These are phyloP conservation scores for Poecilobothrus nobilitatus DNA, from an alignment of 2,888 invertebrate genomes.

Conservation along the genomic window DNA sequence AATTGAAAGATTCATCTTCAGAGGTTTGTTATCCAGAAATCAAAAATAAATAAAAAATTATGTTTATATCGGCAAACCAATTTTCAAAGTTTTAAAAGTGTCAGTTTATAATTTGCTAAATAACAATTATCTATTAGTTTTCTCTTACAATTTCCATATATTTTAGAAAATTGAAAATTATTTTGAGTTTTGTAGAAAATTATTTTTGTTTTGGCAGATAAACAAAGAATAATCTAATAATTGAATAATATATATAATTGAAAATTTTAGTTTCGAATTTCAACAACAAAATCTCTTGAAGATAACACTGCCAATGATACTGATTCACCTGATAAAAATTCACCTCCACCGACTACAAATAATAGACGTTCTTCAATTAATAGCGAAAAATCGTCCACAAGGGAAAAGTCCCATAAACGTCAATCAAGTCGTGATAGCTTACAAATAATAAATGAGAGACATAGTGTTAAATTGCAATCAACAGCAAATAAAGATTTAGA, in stretches of 20 bases:
- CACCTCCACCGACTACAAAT: constrained; percentile 13
- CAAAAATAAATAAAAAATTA: too few relatives aligned
- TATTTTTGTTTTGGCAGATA: too few relatives aligned
- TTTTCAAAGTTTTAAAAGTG: too few relatives aligned
- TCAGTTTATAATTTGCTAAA: too few relatives aligned
- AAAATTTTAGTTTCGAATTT: constrained; percentile 57
- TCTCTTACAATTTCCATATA: too few relatives aligned
- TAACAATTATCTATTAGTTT: too few relatives aligned
- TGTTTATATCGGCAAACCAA: too few relatives aligned
- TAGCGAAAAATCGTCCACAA: constrained; percentile 18
- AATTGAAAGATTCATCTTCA: constrained; percentile 30
- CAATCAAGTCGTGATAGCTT: constrained; percentile 47
- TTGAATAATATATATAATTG: constrained; percentile 9
- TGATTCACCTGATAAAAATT: constrained; percentile 38
- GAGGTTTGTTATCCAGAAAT: background rate
- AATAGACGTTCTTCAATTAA: background rate
- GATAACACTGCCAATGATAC: constrained; percentile 35
- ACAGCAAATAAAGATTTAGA: constrained; percentile 43
- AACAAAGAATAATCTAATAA: too few relatives aligned
- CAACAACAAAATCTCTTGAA: constrained; percentile 51
- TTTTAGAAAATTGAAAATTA: too few relatives aligned
- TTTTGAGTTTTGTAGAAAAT: too few relatives aligned
- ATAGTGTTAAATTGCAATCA: constrained; percentile 29
- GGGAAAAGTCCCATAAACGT: constrained; percentile 39
- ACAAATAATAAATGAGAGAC: constrained; percentile 55